Evolutionary conservation across 1,140 invertebrate genomes (phyloP), one percentile per base, ranked within the genome.

Genomic region (Trachelipus rathkii): DNA sequence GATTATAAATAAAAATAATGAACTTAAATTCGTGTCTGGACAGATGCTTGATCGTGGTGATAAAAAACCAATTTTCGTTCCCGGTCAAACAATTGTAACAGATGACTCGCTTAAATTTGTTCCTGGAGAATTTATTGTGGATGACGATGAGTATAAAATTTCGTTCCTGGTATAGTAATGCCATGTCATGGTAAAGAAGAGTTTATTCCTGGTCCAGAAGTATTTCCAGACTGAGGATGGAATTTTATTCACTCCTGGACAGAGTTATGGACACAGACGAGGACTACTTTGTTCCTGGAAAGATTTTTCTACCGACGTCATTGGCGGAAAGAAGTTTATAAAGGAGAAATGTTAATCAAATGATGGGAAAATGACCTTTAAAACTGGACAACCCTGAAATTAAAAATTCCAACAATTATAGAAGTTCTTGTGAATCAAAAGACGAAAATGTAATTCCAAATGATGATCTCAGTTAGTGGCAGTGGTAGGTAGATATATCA

Each of bases 121-220:
- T 77, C 90, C 90, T 0, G 90, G 89, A n/a, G 79, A 83, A 74
- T 71, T 79, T 43, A 78, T 77, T 23, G 84, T 84, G 33, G 81
- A 82, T 6, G 84, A 83, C 75, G 85, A 86, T 0, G 85, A 85
- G 45, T 78, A 73, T 43, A 89, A 89, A 0, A 89, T 90, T 87
- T 91, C 44, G 88, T 92, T 24, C 89, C 90, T 0, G 91, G 91
- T 44, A 87, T 90, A 24, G 87, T 90, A 2, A 87, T 89, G 82
- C 88, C 88, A 76, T 88, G 87, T 71, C 85, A 85, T 21, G 88
- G 89, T 72, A 77, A 77, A 7, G 88, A 89, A 33, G 87, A 89
- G 68, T 92, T 92, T 83, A 88, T 91, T 7, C 90, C 90, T 10
- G 91, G 91, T 73, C 88, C 89, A 81, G 89, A 90, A 85, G 89